phyloP scores from a whole-genome alignment of 2,888 invertebrate species.

The Corbicula japonica region DNA sequence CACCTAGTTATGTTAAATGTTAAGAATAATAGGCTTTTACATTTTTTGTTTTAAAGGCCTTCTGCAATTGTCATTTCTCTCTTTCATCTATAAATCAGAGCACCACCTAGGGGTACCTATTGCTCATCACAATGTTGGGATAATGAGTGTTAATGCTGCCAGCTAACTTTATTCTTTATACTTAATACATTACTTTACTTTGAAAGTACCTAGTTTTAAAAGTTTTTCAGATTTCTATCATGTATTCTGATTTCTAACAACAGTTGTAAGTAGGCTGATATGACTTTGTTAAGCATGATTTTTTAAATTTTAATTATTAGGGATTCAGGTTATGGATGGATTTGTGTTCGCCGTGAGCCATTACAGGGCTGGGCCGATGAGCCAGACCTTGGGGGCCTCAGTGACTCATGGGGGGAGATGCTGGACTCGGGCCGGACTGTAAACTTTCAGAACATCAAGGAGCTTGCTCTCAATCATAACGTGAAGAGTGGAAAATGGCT shows the following conservation, averaged over 20 bases:
- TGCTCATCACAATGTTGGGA: too few relatives aligned
- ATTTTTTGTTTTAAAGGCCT: too few relatives aligned
- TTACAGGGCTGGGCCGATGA: constrained; percentile 7
- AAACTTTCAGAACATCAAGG: constrained; percentile 52
- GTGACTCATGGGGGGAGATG: constrained; percentile 56
- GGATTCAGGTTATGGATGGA: constrained; percentile 34
- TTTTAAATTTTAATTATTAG: constrained; percentile 21
- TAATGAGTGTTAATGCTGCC: constrained; percentile 46
- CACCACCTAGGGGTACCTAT: too few relatives aligned
- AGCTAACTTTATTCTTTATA: background rate
- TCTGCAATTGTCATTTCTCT: too few relatives aligned
- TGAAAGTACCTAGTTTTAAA: background rate
- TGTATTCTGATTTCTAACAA: background rate
- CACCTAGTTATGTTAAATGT: too few relatives aligned
- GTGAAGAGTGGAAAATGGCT: constrained; percentile 69
- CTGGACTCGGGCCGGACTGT: constrained; percentile 46
- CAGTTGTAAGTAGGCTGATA: background rate
- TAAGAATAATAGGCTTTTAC: too few relatives aligned
- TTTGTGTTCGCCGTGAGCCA: constrained; percentile 24
- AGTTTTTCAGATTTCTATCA: background rate
- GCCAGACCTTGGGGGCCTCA: constrained; percentile 40
- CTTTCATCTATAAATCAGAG: too few relatives aligned
- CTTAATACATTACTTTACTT: background rate
- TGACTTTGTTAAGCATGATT: background rate
- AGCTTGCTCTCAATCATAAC: constrained; percentile 60